phyloP scores from a whole-genome alignment of 2,888 invertebrate species.

The Apamea monoglypha region DNA sequence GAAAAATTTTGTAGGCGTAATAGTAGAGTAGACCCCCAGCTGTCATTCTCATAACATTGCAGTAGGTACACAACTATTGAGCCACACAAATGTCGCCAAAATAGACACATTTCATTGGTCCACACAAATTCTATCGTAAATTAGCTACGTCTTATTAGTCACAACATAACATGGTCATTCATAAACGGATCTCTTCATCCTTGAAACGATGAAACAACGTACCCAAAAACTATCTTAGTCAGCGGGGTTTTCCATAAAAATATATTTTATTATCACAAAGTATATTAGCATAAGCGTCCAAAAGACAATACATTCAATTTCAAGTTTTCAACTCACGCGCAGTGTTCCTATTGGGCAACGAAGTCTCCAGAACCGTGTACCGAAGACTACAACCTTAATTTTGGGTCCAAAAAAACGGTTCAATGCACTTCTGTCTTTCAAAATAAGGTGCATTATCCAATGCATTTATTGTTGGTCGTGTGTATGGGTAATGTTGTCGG shows the following conservation, averaged over 20 bases:
- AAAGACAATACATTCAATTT: conserved; percentile 79
- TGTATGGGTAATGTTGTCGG: conserved; percentile 58
- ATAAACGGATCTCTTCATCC: conserved; percentile 57
- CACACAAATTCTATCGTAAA: conserved; percentile 33
- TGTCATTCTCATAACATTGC: neutral
- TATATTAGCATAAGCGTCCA: conserved; percentile 82
- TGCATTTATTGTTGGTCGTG: conserved; percentile 27
- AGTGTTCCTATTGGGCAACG: conserved; percentile 82
- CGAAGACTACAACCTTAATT: conserved; percentile 63
- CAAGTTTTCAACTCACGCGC: conserved; percentile 86
- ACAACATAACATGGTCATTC: conserved; percentile 35
- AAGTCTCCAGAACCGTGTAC: conserved; percentile 79
- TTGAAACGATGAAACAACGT: conserved; percentile 60
- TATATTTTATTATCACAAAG: conserved; percentile 73
- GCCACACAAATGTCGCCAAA: neutral
- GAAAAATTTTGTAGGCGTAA: too few species aligned
- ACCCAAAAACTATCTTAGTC: conserved; percentile 69
- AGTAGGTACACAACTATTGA: neutral
- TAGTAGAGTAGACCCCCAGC: too few species aligned
- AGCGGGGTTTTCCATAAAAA: conserved; percentile 77
- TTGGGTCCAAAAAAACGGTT: conserved; percentile 28
- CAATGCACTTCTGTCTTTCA: neutral
- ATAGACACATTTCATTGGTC: conserved; percentile 47
- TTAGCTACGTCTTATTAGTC: conserved; percentile 53
- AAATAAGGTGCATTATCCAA: conserved; percentile 53